A percentile compares a stretch with the other conserved stretches of the same genome.
Evolutionary conservation across 2,113 vertebrate genomes (phyloP).

Genomic region (Pseudopodoces humilis): DNA sequence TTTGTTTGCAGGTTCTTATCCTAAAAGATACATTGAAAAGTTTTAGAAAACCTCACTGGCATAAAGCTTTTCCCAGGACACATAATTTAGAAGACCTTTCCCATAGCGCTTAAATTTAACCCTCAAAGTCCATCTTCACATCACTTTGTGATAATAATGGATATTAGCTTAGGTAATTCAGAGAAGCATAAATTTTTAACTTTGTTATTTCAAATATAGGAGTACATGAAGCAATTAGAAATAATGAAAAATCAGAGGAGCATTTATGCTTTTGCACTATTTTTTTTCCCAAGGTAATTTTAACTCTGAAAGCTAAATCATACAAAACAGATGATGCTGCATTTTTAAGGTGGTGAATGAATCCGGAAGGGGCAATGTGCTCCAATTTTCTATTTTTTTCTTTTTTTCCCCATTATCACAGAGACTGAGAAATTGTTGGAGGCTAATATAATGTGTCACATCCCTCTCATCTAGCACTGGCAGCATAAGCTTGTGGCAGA

Average conservation of each 20-base stretch:
- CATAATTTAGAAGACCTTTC: neutral
- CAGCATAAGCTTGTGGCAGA: neutral
- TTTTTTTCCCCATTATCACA: neutral
- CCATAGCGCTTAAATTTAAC: neutral
- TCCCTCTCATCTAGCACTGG: neutral
- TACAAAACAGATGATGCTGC: neutral
- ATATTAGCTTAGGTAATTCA: neutral
- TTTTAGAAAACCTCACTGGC: neutral
- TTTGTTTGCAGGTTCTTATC: neutral
- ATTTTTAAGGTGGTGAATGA: neutral
- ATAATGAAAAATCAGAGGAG: neutral
- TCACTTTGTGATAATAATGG: neutral
- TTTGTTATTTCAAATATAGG: neutral
- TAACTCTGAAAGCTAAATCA: neutral
- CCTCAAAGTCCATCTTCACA: neutral
- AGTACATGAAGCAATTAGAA: neutral
- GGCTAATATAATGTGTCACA: neutral
- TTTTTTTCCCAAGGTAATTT: neutral
- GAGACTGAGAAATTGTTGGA: neutral
- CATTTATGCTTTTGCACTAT: too few species aligned
- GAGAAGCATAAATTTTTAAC: neutral
- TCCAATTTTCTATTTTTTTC: neutral
- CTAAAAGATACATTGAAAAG: neutral
- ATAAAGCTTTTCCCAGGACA: neutral
- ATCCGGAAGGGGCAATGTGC: neutral